Evolutionary conservation across 2,888 invertebrate species (phyloP).

Genomic region (Cerceris ruficornis): DNA sequence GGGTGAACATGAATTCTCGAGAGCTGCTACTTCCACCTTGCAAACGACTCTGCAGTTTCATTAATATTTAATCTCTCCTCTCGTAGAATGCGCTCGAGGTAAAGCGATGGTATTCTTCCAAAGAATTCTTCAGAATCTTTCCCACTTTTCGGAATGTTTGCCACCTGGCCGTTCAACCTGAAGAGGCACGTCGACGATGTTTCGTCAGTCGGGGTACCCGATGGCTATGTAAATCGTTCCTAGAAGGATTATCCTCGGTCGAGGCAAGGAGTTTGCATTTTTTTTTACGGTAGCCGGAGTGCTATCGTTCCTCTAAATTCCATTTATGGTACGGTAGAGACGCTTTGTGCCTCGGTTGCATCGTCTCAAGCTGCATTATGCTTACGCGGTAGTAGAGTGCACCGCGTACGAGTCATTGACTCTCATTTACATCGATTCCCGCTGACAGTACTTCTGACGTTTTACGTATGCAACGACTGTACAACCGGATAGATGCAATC

Average conservation of each 20-base stretch:
- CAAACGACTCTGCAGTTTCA: neutral
- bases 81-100: neutral
- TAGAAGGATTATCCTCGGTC: too few relatives aligned
- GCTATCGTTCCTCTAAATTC: neutral
- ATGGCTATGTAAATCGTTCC: neutral
- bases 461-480: conserved; percentile 25
- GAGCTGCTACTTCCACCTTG: neutral
- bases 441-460: conserved; percentile 22
- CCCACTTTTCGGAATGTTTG: neutral
- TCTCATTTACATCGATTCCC: conserved; percentile 33
- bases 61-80: neutral
- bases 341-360: conserved; percentile 14
- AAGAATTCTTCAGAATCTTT: too few relatives aligned
- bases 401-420: conserved; percentile 52
- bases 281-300: neutral
- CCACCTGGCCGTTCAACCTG: too few relatives aligned
- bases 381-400: conserved; percentile 14
- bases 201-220: neutral
- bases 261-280: neutral
- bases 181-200: too few relatives aligned
- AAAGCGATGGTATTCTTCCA: too few relatives aligned
- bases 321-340: conserved; percentile 12
- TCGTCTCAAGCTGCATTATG: conserved; percentile 26
- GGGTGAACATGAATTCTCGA: neutral
- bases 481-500: neutral